Base-by-base conservation (phyloP, 2,113 vertebrate genomes). In the Donacobius atricapilla region DNA sequence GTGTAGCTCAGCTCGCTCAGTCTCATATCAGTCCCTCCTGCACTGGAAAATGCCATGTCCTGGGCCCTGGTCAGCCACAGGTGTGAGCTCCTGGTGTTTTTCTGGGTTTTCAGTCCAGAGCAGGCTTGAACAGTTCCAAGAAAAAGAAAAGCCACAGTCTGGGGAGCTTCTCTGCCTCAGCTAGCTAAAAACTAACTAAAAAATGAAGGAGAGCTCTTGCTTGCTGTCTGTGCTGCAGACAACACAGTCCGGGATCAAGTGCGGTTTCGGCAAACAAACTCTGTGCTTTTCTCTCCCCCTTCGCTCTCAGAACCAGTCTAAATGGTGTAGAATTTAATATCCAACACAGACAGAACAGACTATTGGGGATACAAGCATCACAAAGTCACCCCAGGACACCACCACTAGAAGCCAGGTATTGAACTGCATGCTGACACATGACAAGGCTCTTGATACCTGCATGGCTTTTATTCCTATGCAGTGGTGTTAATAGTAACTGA, bases 341-440 rank as follows among this genome's bases (percentile, higher is more conserved):
- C 25, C 37, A 39, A 6, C 58, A 61, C 9, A 39, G 9, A 39
- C 17, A 61, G 37, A 28, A 19, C 11, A 39, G 25, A 39, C 8
- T 19, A 9, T 2, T 19, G 17, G 8, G 37, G 17, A 28, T 13
- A 61, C 11, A 61, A 19, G 25, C 37, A 39, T 39, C 35, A 39
- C 4, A 39, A 61, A 61, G 25, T 61, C 35, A 39, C 58, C 58
- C 58, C 11, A 20, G 57, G 57, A 60, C 24, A 37, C 23, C 10
- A 57, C 18, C 2, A 2, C 30, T 16, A 21, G 14, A 24, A 86
- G 27, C 18, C 25, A 45, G 28, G 6, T 28, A 27, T 22, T 37
- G 40, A 83, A 63, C 42, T 87, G 19, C 39, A 33, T 0, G 0
- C 9, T 24, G 27, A 19, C 24, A 56, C 27, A 53, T 7, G 18